These are phyloP conservation scores for Danaus melanippus DNA, from an alignment of 1,140 invertebrate species.

Conservation along the genomic window DNA sequence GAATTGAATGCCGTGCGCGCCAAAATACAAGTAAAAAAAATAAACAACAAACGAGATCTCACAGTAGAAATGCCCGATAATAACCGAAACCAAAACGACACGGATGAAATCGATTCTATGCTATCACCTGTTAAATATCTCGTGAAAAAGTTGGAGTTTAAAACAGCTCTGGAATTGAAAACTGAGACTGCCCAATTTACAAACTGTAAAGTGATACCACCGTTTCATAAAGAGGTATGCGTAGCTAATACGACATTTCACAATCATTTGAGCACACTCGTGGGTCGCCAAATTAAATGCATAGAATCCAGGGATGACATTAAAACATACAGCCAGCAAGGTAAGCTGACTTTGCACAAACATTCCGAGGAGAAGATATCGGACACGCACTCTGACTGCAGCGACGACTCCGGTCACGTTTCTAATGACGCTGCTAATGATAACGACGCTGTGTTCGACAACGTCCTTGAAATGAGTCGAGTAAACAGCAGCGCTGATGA, in stretches of 20 bases:
- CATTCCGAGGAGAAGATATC: slow-evolving; percentile 66
- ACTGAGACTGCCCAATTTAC: slow-evolving; percentile 51
- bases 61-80: slow-evolving; percentile 32
- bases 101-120: slow-evolving; percentile 44
- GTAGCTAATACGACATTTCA: slow-evolving; percentile 66
- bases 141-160: slow-evolving; percentile 67
- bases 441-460: slow-evolving; percentile 52
- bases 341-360: slow-evolving; percentile 52
- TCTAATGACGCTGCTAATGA: slow-evolving; percentile 77
- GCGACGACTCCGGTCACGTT: slow-evolving; percentile 84
- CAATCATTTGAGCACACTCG: slow-evolving; percentile 64
- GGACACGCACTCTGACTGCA: slow-evolving; percentile 73
- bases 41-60: slow-evolving; percentile 55
- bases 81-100: slow-evolving; percentile 49
- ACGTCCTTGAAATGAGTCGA: slow-evolving; percentile 44
- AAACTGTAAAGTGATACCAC: slow-evolving; percentile 63
- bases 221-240: slow-evolving; percentile 60
- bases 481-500: slow-evolving; percentile 32
- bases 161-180: slow-evolving; percentile 57
- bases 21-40: slow-evolving; percentile 65
- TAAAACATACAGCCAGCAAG: slow-evolving; percentile 45
- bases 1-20: slow-evolving; percentile 67
- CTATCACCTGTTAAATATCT: slow-evolving; percentile 67
- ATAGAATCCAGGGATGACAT: slow-evolving; percentile 57
- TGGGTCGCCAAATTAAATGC: slow-evolving; percentile 60